Percentiles rank a stretch among this genome's conserved stretches.
Conservation (phyloP, 2,113 vertebrate genomes). For the Phaetusa simplex region DNA sequence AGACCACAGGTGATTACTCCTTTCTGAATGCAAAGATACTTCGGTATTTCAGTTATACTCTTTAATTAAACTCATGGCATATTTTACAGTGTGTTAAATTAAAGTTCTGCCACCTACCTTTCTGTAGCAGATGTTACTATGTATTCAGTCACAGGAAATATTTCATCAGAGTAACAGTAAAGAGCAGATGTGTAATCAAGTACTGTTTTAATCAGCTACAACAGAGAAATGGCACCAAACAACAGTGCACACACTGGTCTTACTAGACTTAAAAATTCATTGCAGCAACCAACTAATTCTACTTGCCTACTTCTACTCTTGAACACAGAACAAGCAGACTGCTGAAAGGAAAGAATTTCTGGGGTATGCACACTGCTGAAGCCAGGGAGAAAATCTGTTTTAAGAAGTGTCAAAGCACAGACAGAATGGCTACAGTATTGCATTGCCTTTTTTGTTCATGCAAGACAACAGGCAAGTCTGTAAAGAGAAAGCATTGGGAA, state of each 20-base stretch:
- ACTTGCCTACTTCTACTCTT: background rate
- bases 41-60: background rate
- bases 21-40: background rate
- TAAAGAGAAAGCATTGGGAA: background rate
- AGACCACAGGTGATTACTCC: background rate
- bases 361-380: background rate
- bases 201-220: background rate
- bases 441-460: slow-evolving; percentile 59
- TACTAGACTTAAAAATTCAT: background rate
- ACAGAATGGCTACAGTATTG: background rate
- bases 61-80: background rate
- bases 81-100: background rate
- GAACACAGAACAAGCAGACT: background rate
- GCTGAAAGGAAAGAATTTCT: background rate
- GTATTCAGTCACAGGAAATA: slow-evolving; percentile 5
- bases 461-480: background rate
- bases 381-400: background rate
- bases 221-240: background rate
- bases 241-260: background rate
- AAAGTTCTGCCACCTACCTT: slow-evolving; percentile 35
- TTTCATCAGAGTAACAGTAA: background rate
- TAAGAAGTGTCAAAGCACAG: slow-evolving; percentile 6
- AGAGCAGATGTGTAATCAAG: background rate
- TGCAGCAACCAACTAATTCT: background rate
- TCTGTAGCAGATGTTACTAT: background rate